Base-by-base conservation (phyloP, 2,888 invertebrate genomes). In the Diarsia brunnea region DNA sequence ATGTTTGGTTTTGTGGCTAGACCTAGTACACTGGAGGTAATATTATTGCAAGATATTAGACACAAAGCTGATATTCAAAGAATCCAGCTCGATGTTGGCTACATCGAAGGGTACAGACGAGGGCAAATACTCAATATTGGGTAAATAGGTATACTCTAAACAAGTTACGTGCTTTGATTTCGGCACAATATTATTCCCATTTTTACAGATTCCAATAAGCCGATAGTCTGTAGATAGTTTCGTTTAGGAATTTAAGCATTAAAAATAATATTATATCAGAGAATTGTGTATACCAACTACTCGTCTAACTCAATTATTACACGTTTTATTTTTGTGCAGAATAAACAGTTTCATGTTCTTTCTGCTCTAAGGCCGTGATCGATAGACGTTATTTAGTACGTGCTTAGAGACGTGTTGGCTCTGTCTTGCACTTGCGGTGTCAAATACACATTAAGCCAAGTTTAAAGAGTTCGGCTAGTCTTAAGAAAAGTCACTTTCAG, bases 121-220 rank as follows among this genome's bases (percentile, higher is more conserved):
- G 70, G 67, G 47, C 38, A 64, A 78, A 71, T 67, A 67, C 67
- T 69, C 51, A 63, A 78, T 78, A 63, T 64, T 67, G 51, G 55
- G 51, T 83, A 82, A 68, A 78, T 78, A 69, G 49, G n/a, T 79
- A 78, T 55, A 70, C 49, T 79, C 47, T 76, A 53, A 65, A 70
- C 27, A 67, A 58, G 58, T 51, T 83, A 82, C 80, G 83, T 83
- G 71, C 67, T 70, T 78, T 78, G 83, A 78, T 78, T 78, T 70
- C 45, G 51, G 47, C 60, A 65, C 75, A 81, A 66, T 53, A 53
- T 74, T 51, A 81, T 81, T 53, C 12, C 10, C 11, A 66, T 53
- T 66, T 78, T 60, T 65, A 38, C 51, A 51, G 43, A 80, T 73
- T 58, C 43, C 55, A 63, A 49, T 77, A 77, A 47, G 38, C 43